Percentiles rank a stretch among this genome's conserved stretches.
Conservation (phyloP, 1,140 invertebrate genomes). For the Bombus consobrinus region DNA sequence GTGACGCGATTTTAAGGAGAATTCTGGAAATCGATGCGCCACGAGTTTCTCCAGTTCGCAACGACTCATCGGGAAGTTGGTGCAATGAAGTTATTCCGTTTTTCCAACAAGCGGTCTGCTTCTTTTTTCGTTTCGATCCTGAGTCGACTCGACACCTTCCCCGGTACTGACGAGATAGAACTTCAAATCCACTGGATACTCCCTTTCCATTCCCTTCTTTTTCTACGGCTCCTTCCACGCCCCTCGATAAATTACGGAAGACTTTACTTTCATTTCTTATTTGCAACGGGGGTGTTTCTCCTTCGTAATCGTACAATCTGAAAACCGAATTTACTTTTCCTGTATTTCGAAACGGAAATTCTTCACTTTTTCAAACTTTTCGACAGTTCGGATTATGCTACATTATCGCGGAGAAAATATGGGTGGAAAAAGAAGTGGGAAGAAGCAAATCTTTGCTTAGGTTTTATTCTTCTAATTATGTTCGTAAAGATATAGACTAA, state of each 20-base stretch:
- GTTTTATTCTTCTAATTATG: too few species aligned
- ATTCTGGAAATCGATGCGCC: conserved; percentile 43
- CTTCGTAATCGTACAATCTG: neutral
- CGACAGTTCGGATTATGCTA: neutral
- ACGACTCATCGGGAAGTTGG: conserved; percentile 50
- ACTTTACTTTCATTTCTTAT: conserved; percentile 3
- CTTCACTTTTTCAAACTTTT: neutral
- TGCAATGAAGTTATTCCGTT: conserved; percentile 57
- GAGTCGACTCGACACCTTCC: conserved; percentile 22
- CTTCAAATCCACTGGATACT: conserved; percentile 37
- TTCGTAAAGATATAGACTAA: too few species aligned
- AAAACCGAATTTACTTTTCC: neutral
- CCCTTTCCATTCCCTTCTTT: neutral
- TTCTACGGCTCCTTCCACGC: too few species aligned
- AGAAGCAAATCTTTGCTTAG: too few species aligned
- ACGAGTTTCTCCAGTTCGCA: conserved; percentile 41
- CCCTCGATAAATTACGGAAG: conserved; percentile 55
- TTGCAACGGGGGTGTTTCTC: conserved; percentile 14
- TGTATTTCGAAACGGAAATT: neutral
- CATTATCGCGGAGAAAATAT: neutral
- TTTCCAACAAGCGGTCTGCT: conserved; percentile 27
- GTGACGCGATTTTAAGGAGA: conserved; percentile 27
- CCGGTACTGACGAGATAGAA: conserved; percentile 11
- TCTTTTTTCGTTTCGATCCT: neutral
- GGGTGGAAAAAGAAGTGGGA: rapidly evolving